Percentiles rank a stretch among this genome's conserved stretches.
phyloP scores from a whole-genome alignment of 2,797 vertebrate genomes.

The Chaenodraco wilsoni region DNA sequence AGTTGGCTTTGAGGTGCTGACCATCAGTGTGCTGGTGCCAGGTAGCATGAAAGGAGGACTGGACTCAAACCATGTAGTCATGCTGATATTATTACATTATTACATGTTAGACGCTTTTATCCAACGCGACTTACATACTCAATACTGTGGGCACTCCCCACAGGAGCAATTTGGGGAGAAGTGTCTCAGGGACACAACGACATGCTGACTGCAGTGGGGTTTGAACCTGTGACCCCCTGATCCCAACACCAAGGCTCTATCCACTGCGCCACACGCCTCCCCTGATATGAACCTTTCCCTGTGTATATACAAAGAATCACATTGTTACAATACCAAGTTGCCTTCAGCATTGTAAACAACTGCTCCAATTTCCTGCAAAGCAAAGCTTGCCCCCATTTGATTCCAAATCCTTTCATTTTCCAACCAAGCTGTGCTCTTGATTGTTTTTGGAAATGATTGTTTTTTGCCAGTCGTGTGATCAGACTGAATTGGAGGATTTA shows the following conservation, averaged over 20 bases:
- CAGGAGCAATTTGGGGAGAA: too few relatives aligned
- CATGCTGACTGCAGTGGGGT: too few relatives aligned
- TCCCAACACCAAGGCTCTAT: too few relatives aligned
- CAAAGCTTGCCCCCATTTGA: conserved; percentile 10
- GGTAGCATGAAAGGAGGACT: neutral
- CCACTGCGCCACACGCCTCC: too few relatives aligned
- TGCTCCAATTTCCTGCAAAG: neutral
- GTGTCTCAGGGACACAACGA: too few relatives aligned
- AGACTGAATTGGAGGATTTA: conserved; percentile 1
- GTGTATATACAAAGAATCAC: too few relatives aligned
- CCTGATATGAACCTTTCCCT: too few relatives aligned
- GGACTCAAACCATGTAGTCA: neutral
- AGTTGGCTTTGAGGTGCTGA: neutral
- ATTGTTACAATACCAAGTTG: neutral
- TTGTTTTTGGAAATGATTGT: conserved; percentile 6
- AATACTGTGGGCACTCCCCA: too few relatives aligned
- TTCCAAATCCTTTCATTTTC: neutral
- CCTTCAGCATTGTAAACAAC: neutral
- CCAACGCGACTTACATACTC: too few relatives aligned
- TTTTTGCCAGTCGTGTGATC: conserved; percentile 1
- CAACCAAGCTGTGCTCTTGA: neutral
- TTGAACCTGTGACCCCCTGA: too few relatives aligned
- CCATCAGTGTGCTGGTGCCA: neutral
- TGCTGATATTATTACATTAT: too few relatives aligned
- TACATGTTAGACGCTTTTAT: too few relatives aligned